Base-by-base conservation (phyloP, 2,113 vertebrate species). In the Xiphophorus couchianus region DNA sequence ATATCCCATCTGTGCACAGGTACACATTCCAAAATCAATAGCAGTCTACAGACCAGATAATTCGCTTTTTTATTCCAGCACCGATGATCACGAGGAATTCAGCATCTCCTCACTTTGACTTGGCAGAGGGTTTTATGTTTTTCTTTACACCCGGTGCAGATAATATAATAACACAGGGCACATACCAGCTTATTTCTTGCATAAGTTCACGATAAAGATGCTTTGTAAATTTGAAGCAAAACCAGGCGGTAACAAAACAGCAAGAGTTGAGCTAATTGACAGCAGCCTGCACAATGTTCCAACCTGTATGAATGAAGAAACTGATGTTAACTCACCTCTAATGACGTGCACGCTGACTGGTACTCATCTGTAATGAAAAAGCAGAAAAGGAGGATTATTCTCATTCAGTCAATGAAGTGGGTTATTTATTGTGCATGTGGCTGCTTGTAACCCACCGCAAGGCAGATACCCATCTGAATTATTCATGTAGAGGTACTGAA, bases 301-400 rank as follows among this genome's bases (percentile, higher is more conserved):
- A 31, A 17, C 30, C 1, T 60, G 25, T n/a, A n/a, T 17, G 15
- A 44, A 29, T 39, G 11, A 33, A 31, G 51, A 62, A 9, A 37
- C 27, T 33, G 29, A 71, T 37, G 35, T 64, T 44, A 74, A 93
- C 97, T 97, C 95, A 98, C 97, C 97, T 98, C 95, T 82, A 94
- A 90, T 91, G 97, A 95, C 64, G 96, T 94, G 86, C 94, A 93
- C 14, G 85, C 84, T 44, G 93, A 91, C 78, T 71, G 84, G 3
- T 92, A 92, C 94, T 94, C 94, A 93, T 94, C 97, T 98, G 95
- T 12, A 93, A 87, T 76, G 70, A 86, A 31, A 92, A 54, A 80
- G 78, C 22, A 91, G 33, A 83, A 35, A 60, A 27, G 11, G n/a
- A 44, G 27, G 85, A 29, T 84, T 71, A 89, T 68, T 82, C 17